Evolutionary conservation across 2,888 invertebrate species (phyloP), one percentile per base, ranked within the genome.

Genomic region (Graphium colonna): DNA sequence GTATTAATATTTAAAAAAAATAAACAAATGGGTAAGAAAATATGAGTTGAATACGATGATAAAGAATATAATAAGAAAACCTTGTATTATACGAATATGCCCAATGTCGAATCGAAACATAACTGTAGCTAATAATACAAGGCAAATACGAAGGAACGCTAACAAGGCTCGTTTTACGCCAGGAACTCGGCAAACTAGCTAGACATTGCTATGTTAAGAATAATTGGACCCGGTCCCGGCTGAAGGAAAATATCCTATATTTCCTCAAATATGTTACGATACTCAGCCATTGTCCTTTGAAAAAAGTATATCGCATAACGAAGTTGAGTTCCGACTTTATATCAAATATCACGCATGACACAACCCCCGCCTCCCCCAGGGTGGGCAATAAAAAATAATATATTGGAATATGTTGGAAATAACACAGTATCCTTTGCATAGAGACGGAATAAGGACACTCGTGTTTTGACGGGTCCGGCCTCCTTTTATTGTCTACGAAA

Each of bases 361-460:
- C 81, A 72, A 72, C 74, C 66, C 69, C 73, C 75, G 75, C 63
- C 73, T 71, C 50, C 64, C 61, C 48, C 55, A 57, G 76, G 79
- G 82, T 73, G 76, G 82, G 88, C 86, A 88, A 90, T 90, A 90
- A 90, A 90, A 90, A 90, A 90, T 90, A 90, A 90, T 90, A 90
- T 90, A 90, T 90, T 89, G 90, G 90, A 90, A 90, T 90, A 89
- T 90, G 90, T 87, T 90, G 88, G 86, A 86, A 88, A 89, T 90
- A 90, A 90, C 89, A 85, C 82, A 79, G 89, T 88, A 89, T 87
- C 82, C 82, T 83, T 79, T 69, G 73, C 80, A 69, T 76, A 80
- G 82, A 79, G 80, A 76, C 79, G 73, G 71, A 68, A 64, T 69
- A 53, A 77, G 82, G 84, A 81, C 82, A 81, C 80, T 82, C 76